Percentiles rank a stretch among this genome's conserved stretches.
Evolutionary conservation across 2,888 invertebrate species (phyloP).

Genomic region (Homarus gammarus): DNA sequence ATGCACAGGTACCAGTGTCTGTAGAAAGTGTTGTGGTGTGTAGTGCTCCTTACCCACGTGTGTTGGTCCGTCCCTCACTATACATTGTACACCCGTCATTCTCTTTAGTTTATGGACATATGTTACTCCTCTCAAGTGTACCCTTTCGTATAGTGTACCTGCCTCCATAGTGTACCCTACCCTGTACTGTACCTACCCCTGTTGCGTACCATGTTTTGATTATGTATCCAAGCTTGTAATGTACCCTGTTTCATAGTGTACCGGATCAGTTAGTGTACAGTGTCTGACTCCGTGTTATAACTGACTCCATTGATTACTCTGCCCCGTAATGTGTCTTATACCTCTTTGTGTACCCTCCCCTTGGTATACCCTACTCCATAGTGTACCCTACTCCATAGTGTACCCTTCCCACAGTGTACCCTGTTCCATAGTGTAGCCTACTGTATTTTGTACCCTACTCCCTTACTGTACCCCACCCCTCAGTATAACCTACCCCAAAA

Average conservation of each 20-base stretch:
- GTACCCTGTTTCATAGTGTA: neutral
- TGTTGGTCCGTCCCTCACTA: no score
- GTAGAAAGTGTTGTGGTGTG: no score
- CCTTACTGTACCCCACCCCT: neutral
- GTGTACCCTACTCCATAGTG: neutral
- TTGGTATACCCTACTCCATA: neutral
- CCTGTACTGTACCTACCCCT: neutral
- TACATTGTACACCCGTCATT: no score
- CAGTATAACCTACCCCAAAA: neutral
- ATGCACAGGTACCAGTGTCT: no score
- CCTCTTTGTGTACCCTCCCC: neutral
- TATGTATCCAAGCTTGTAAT: neutral
- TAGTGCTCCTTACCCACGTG: no score
- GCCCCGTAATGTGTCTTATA: neutral
- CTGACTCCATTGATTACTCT: no score
- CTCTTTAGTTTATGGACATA: no score
- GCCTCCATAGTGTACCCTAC: no score
- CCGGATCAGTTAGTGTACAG: neutral
- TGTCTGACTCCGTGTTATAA: no score
- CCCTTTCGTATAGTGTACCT: neutral
- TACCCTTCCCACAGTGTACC: neutral
- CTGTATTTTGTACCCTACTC: neutral
- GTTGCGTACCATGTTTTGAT: neutral
- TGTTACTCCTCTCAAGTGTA: neutral
- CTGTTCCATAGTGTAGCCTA: neutral